These are phyloP conservation scores for Macropus fuliginosus DNA, from an alignment of 2,797 vertebrate genomes.

Conservation along the genomic window DNA sequence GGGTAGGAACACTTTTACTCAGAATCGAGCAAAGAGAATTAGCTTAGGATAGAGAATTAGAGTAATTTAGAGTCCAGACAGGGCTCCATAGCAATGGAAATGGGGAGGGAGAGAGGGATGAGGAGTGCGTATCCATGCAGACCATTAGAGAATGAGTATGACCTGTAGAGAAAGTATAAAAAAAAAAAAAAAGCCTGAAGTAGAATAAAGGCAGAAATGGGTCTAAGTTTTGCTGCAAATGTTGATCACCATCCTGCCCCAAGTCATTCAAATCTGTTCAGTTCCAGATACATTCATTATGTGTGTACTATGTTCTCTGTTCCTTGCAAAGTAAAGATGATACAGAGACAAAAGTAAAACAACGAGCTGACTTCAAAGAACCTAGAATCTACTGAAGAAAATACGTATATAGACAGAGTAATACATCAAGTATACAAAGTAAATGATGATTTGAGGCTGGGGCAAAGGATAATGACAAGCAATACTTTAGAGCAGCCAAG, in stretches of 20 bases:
- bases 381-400: not conserved
- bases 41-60: not conserved
- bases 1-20: not conserved
- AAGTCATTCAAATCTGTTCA: not conserved
- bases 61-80: not conserved
- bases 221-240: not conserved
- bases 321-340: not conserved
- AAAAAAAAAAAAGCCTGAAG: not conserved
- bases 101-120: not conserved
- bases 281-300: not conserved
- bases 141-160: not conserved
- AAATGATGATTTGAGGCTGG: not conserved
- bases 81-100: not conserved
- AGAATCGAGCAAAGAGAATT: not conserved
- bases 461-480: not conserved
- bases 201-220: not conserved
- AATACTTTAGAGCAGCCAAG: not conserved
- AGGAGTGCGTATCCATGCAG: not conserved
- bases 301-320: not conserved
- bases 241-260: not conserved
- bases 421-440: not conserved
- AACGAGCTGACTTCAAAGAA: not conserved
- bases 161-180: not conserved
- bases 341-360: not conserved
- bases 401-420: not conserved